phyloP scores from a whole-genome alignment of 2,888 invertebrate genomes.

The Ochropleura plecta region DNA sequence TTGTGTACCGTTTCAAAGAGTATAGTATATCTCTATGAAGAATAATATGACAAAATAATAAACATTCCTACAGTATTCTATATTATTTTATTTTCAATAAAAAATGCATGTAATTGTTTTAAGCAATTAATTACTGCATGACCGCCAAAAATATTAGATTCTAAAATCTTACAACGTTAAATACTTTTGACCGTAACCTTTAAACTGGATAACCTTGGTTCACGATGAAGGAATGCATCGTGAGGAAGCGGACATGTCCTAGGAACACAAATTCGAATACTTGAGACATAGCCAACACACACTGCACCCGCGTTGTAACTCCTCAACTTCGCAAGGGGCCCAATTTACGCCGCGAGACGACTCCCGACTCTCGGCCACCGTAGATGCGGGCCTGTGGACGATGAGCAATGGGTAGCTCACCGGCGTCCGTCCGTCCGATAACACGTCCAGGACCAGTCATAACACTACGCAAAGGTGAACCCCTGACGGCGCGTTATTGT shows the following conservation, averaged over 20 bases:
- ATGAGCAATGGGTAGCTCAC: no score
- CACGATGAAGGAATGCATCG: background rate
- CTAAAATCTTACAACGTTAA: conserved; percentile 3
- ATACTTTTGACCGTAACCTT: conserved; percentile 35
- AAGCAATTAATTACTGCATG: background rate
- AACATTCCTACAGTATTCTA: background rate
- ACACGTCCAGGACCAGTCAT: no score
- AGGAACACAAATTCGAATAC: background rate
- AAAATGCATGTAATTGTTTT: background rate
- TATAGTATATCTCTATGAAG: background rate
- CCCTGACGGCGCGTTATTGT: no score
- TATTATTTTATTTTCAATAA: background rate
- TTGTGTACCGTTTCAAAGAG: no score
- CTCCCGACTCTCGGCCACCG: no score
- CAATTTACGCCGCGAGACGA: no score
- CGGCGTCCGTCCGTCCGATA: no score
- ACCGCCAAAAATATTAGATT: conserved; percentile 11
- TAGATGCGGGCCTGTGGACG: no score
- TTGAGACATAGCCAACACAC: background rate
- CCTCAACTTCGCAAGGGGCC: no score
- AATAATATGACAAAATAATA: background rate
- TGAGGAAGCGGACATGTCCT: background rate
- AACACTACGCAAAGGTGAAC: no score
- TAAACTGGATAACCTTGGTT: background rate
- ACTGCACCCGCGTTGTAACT: background rate